Conservation (phyloP, 2,797 vertebrate genomes). For the Basileuterus tristriatus region DNA sequence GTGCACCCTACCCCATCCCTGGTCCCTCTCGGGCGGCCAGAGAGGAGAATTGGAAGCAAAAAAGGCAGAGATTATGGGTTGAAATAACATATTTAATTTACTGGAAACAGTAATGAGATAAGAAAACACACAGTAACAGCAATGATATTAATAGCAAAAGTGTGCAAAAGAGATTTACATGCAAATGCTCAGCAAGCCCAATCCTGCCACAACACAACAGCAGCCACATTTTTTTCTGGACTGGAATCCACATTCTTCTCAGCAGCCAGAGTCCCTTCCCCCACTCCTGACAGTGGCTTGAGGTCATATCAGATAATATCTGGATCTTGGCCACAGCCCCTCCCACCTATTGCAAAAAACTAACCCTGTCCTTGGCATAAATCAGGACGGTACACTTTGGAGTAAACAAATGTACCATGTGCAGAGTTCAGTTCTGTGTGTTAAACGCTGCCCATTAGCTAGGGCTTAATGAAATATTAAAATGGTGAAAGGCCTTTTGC, state of each 20-base stretch:
- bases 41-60: background rate
- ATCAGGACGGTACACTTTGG: background rate
- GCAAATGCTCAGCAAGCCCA: background rate
- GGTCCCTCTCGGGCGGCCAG: accelerated
- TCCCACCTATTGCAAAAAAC: background rate
- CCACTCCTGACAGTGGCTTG: accelerated
- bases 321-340: background rate
- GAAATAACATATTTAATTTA: background rate
- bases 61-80: background rate
- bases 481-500: background rate
- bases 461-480: background rate
- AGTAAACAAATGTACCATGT: background rate
- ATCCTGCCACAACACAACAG: accelerated
- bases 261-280: background rate
- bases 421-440: background rate
- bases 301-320: background rate
- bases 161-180: background rate
- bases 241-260: accelerated
- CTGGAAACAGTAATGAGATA: background rate
- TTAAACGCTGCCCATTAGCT: background rate
- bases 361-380: background rate
- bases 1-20: accelerated
- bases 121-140: background rate
- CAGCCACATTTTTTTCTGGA: background rate
- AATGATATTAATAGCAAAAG: background rate